These are phyloP conservation scores for Tricholaema leucomelas DNA, from an alignment of 2,113 vertebrate genomes.

Conservation along the genomic window DNA sequence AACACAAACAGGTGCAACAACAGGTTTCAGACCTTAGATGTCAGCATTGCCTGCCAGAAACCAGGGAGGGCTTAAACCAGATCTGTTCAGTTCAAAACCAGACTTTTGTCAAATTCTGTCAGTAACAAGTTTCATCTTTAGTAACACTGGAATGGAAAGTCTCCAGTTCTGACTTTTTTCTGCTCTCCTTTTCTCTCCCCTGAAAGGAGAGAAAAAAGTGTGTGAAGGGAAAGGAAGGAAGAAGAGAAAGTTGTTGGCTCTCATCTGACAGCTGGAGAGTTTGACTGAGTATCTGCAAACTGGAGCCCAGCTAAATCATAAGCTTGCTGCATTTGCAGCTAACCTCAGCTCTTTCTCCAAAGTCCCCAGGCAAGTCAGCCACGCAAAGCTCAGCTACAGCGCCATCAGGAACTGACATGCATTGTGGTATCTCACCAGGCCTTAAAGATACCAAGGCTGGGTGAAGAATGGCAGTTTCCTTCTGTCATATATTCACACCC, in stretches of 20 bases:
- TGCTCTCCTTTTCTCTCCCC: not conserved
- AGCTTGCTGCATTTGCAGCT: not conserved
- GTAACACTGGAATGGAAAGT: not conserved
- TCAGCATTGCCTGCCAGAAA: not conserved
- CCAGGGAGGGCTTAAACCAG: not conserved
- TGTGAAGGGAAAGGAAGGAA: not conserved
- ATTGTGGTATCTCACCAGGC: no score
- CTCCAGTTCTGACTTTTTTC: not conserved
- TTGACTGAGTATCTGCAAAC: not conserved
- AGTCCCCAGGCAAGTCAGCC: not conserved
- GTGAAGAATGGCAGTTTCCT: no score
- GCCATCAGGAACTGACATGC: no score
- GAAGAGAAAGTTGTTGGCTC: not conserved
- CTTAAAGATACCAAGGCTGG: no score
- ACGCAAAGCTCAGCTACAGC: no score
- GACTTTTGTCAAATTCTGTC: not conserved
- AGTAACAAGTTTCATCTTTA: not conserved
- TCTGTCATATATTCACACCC: no score
- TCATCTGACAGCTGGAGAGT: not conserved
- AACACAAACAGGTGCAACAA: not conserved
- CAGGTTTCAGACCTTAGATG: not conserved
- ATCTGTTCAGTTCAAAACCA: not conserved
- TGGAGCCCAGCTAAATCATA: not conserved
- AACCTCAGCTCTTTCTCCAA: not conserved
- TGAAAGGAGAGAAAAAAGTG: not conserved